Base-by-base conservation (phyloP, 2,113 vertebrate species). In the Oreochromis spilurus region DNA sequence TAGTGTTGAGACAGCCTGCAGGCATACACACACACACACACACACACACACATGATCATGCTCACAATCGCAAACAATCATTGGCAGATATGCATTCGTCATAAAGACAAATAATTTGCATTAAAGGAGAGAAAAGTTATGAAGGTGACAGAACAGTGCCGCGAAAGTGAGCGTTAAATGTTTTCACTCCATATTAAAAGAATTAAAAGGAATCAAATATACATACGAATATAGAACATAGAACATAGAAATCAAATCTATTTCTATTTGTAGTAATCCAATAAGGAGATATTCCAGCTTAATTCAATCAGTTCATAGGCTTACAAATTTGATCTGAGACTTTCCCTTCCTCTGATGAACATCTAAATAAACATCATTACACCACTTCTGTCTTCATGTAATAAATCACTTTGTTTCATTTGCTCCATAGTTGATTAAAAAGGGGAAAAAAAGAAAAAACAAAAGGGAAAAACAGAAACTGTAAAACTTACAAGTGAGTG, bases 1-100 rank as follows among this genome's bases (percentile, higher is more conserved):
- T 83, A 93, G 93, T 9, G 3, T 91, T 87, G 92, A 88, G 89
- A 77, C 10, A 91, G 93, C 91, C 75, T 92, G 91, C 91, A 91
- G 89, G 88, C 89, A 54, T 57, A 78, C 84, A 82, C 58, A 36
- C 55, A 75, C 52, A 54, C 84, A 82, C 26, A 45, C 67, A 24
- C 87, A 81, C 48, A 58, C 48, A 19, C 8, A 19, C 7, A 53
- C 19, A 53, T 7, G 65, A n/a, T 5, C 70, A 60, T 79, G n/a
- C 86, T 53, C 45, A 80, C 48, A 84, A 70, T 84, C 29, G 36
- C 53, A 60, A 31, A 34, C 80, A 82, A 11, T 86, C 50, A 85
- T 19, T 77, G 29, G 60, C 81, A 83, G 87, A 84, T 38, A 84
- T 77, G 45, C 16, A 50, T 19, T 48, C 10, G 16, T 75, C 14